A percentile compares a stretch with the other conserved stretches of the same genome.
These are phyloP conservation scores for Vanessa cardui DNA, from an alignment of 2,888 invertebrate species.

Conservation along the genomic window DNA sequence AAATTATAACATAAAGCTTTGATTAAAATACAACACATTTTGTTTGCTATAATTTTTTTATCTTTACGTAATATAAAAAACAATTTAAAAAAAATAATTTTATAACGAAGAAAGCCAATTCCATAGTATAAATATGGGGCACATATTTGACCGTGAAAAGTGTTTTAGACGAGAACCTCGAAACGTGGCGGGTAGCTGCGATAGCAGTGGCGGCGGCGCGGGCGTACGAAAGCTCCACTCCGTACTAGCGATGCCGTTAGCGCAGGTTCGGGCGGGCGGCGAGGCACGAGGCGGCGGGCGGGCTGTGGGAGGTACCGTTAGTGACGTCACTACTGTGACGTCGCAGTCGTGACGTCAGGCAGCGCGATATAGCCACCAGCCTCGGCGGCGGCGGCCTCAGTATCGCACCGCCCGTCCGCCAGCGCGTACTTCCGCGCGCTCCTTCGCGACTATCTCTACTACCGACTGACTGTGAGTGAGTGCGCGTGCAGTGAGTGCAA, in stretches of 20 bases:
- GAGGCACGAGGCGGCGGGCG: slow-evolving; percentile 73
- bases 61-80: too few relatives aligned
- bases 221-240: slow-evolving; percentile 72
- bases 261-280: slow-evolving; percentile 81
- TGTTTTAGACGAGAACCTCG: slow-evolving; percentile 33
- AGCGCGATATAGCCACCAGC: slow-evolving; percentile 81
- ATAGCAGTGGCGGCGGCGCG: slow-evolving; percentile 53
- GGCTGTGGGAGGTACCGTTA: slow-evolving; percentile 83
- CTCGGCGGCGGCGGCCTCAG: slow-evolving; percentile 82
- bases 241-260: slow-evolving; percentile 81
- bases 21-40: too few relatives aligned
- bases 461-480: slow-evolving; percentile 72
- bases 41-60: too few relatives aligned
- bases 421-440: slow-evolving; percentile 69
- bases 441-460: slow-evolving; percentile 61
- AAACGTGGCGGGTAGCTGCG: slow-evolving; percentile 42
- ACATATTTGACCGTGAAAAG: slow-evolving; percentile 37
- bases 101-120: background rate
- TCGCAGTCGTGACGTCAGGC: slow-evolving; percentile 78
- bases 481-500: slow-evolving; percentile 82
- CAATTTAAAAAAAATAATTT: background rate
- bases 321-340: slow-evolving; percentile 78
- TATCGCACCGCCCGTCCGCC: slow-evolving; percentile 81
- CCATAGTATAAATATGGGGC: slow-evolving; percentile 3
- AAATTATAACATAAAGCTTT: too few relatives aligned